These are phyloP conservation scores for Tyto alba DNA, from an alignment of 2,113 vertebrate species.

Conservation along the genomic window DNA sequence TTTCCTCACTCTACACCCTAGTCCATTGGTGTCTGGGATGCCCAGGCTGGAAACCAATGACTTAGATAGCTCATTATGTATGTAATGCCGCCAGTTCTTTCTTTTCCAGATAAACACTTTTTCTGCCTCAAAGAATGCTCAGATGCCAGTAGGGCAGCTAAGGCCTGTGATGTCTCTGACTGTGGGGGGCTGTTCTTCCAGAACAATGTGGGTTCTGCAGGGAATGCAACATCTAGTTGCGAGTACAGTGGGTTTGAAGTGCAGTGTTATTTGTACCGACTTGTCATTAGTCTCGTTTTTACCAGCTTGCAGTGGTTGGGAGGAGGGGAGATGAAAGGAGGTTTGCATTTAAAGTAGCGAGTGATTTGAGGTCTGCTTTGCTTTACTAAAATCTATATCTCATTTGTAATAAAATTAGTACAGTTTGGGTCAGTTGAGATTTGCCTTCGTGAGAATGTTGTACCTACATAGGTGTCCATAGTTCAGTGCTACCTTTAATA, in stretches of 20 bases:
- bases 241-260: neutral
- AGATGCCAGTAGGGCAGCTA: neutral
- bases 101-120: neutral
- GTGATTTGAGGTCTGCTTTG: neutral
- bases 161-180: neutral
- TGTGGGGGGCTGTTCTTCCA: neutral
- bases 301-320: neutral
- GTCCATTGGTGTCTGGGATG: neutral
- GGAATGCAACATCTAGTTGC: neutral
- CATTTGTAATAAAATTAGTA: neutral
- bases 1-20: neutral
- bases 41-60: neutral
- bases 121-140: neutral
- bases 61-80: neutral
- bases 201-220: neutral
- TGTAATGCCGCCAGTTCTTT: neutral
- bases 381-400: neutral
- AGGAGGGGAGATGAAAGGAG: neutral
- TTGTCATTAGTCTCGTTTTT: neutral
- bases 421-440: neutral
- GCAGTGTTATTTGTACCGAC: neutral
- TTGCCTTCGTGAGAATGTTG: neutral
- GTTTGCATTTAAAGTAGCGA: neutral
- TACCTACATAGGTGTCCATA: neutral
- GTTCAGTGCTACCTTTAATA: neutral